Evolutionary conservation across 2,888 invertebrate genomes (phyloP).

Genomic region (Caenorhabditis sulstoni): DNA sequence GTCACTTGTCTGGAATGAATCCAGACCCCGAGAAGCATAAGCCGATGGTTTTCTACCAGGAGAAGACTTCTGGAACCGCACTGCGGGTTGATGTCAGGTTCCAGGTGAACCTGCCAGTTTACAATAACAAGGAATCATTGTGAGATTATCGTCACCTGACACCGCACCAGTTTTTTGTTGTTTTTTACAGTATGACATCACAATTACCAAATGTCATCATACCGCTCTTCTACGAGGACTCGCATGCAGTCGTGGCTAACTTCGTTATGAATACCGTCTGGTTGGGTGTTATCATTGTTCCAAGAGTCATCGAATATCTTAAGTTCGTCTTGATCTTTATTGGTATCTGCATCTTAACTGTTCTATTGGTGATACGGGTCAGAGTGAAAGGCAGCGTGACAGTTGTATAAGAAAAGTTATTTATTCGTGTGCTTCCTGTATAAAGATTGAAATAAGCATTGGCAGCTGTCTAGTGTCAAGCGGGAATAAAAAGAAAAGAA

Average conservation of each 20-base stretch:
- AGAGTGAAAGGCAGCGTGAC: conserved; percentile 42
- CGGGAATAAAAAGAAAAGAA: background rate
- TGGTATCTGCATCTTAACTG: conserved; percentile 22
- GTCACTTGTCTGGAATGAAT: conserved; percentile 61
- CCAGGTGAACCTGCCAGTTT: conserved; percentile 65
- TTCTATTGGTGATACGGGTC: conserved; percentile 35
- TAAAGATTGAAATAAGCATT: background rate
- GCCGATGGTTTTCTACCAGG: conserved; percentile 65
- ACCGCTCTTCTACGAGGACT: conserved; percentile 61
- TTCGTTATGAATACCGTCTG: conserved; percentile 60
- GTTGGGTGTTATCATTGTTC: conserved; percentile 65
- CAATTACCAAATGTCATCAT: conserved; percentile 60
- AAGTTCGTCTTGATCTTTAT: conserved; percentile 41
- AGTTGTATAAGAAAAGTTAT: conserved; percentile 21
- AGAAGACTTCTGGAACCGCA: conserved; percentile 62
- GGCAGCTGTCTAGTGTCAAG: background rate
- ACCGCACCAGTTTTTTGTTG: background rate
- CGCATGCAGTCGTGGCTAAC: conserved; percentile 59
- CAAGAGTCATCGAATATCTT: conserved; percentile 47
- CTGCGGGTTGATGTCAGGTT: conserved; percentile 64
- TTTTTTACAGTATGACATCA: conserved; percentile 50
- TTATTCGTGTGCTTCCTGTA: conserved; percentile 9
- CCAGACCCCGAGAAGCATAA: conserved; percentile 51
- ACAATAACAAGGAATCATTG: conserved; percentile 47
- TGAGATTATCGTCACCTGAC: conserved; percentile 37